Evolutionary conservation across 2,888 invertebrate species (phyloP), one percentile per base, ranked within the genome.

Genomic region (Cephus pygmeus): DNA sequence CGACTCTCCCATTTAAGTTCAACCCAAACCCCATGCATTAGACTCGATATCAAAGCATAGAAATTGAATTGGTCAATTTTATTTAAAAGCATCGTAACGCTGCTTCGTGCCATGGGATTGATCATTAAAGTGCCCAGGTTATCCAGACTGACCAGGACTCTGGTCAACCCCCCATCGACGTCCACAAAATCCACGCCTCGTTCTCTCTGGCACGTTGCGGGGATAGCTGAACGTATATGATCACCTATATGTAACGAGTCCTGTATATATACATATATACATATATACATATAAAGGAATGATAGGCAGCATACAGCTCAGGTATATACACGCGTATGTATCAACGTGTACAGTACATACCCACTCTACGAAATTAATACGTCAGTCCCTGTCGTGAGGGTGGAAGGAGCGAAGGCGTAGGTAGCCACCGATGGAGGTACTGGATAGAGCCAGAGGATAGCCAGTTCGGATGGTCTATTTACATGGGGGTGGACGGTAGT

Each of bases 171-270:
- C 73, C 73, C 34, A 15, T 73, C 34, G n/a, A n/a, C 23, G 81
- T 76, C 82, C 81, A 82, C 83, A 87, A 36, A 87, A 87, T 87
- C 87, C 87, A 81, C 80, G 79, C 82, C 81, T 74, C 81, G 82
- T 80, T 81, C 82, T 77, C 75, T 77, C 74, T 77, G 82, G 84
- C 87, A 87, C 87, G 87, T 85, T 81, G 82, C 80, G n/a, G 82
- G 79, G 77, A 79, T 79, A 79, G 76, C 75, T 69, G 33, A 36
- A 73, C 33, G 73, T 73, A 76, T 76, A n/a, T n/a, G 30, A n/a
- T 56, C 31, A 75, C 30, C 30, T 75, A 75, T 75, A 75, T 75
- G 40, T 40, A 31, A 40, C 12, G 12, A 36, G 36, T 36, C 4
- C 12, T 36, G 4, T 36, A 36, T 12, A 9, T 11, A 40, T 36